These are phyloP conservation scores for Ditylenchus dipsaci DNA, from an alignment of 1,140 invertebrate genomes.

Conservation along the genomic window DNA sequence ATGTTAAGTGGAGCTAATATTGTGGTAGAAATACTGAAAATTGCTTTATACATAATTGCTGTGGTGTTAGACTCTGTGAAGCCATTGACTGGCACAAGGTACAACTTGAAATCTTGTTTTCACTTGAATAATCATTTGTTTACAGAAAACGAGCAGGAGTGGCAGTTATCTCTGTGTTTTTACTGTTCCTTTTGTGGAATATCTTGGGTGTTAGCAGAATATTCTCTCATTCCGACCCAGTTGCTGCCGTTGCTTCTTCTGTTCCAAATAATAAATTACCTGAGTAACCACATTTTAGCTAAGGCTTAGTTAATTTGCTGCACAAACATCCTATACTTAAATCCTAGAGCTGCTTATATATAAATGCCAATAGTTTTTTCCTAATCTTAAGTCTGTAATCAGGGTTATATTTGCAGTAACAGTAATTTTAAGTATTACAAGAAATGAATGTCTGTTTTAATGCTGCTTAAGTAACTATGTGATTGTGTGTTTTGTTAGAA, in stretches of 20 bases:
- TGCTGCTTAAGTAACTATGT: no score
- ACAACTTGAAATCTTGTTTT: constrained; percentile 16
- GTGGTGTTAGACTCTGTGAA: constrained; percentile 42
- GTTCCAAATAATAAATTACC: no score
- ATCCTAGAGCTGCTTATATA: no score
- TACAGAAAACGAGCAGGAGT: constrained; percentile 37
- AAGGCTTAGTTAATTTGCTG: no score
- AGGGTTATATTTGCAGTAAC: no score
- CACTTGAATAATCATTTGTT: not conserved
- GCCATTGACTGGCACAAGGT: constrained; percentile 41
- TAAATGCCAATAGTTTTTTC: no score
- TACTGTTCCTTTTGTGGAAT: constrained; percentile 35
- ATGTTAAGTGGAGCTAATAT: constrained; percentile 42
- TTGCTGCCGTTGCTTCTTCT: not conserved
- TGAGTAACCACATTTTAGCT: no score
- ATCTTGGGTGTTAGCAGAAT: not conserved
- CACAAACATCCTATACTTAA: no score
- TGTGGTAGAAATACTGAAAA: constrained; percentile 43
- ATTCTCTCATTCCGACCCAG: not conserved
- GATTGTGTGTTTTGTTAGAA: no score
- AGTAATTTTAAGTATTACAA: no score
- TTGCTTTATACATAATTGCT: constrained; percentile 40
- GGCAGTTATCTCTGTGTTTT: constrained; percentile 17
- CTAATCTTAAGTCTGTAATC: no score
- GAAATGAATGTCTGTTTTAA: no score